phyloP scores from a whole-genome alignment of 2,888 invertebrate genomes.

The Ecliptopera silaceata region DNA sequence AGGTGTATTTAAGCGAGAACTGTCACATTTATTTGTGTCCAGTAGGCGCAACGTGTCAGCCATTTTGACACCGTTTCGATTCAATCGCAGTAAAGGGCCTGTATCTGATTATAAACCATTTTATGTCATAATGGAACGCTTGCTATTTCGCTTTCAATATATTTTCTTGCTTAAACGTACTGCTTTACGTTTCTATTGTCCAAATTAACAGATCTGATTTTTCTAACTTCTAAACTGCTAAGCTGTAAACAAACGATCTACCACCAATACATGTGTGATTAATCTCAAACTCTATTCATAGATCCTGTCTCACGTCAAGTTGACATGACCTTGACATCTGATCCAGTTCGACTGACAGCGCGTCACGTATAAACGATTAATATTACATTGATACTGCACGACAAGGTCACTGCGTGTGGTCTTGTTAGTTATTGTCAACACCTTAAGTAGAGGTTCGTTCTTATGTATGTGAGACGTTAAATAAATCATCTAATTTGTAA shows the following conservation, averaged over 20 bases:
- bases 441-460: no score
- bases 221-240: no score
- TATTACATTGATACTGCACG: conserved; percentile 44
- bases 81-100: conserved; percentile 14
- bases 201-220: no score
- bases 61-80: conserved; percentile 21
- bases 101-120: not conserved
- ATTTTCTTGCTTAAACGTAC: not conserved
- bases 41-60: conserved; percentile 7
- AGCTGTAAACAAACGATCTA: no score
- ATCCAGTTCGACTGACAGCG: conserved; percentile 36
- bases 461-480: not conserved
- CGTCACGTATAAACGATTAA: conserved; percentile 50
- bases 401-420: conserved; percentile 54
- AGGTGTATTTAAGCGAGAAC: no score
- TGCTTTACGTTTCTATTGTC: no score
- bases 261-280: not conserved
- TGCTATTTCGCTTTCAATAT: not conserved
- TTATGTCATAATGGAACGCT: conserved; percentile 4
- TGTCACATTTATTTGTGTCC: not conserved
- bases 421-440: conserved; percentile 21
- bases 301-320: conserved; percentile 12
- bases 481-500: no score
- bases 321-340: conserved; percentile 33
- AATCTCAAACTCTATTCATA: conserved; percentile 1